Evolutionary conservation across 2,113 vertebrate genomes (phyloP).

Genomic region (Chunga burmeisteri): DNA sequence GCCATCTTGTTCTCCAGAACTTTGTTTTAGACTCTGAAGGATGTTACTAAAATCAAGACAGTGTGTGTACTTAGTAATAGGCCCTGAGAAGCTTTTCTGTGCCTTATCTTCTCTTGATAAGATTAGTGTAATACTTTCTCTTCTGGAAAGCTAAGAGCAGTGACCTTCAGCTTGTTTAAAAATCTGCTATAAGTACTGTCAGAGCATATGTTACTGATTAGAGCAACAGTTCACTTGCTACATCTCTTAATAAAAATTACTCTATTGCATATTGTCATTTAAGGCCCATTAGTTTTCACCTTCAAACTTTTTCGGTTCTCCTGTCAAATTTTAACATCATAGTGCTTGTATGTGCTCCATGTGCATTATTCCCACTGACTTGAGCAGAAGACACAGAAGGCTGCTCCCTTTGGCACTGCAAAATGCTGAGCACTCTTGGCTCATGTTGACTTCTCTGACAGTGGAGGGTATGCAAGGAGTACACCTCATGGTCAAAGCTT

Average conservation of each 20-base stretch:
- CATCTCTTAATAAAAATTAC: background rate
- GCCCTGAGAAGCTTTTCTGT: background rate
- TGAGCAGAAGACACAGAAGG: background rate
- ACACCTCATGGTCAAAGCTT: fast-evolving
- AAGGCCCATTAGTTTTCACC: background rate
- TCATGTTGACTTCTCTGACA: background rate
- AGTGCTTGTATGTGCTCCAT: background rate
- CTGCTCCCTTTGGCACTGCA: background rate
- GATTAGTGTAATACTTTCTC: slow-evolving; percentile 10
- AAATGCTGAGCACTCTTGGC: background rate
- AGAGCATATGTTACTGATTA: background rate
- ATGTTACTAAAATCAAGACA: background rate
- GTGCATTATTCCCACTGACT: background rate
- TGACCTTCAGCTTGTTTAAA: slow-evolving; percentile 17
- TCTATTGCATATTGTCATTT: background rate
- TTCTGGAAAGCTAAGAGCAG: background rate
- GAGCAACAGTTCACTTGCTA: background rate
- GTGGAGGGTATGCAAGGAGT: background rate
- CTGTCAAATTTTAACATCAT: background rate
- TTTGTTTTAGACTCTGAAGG: background rate
- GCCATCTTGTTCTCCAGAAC: background rate
- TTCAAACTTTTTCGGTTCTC: background rate
- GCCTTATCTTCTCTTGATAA: background rate
- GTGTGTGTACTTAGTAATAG: background rate
- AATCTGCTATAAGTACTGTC: background rate